Conservation (phyloP, 2,113 vertebrate species). For the Clupea harengus region DNA sequence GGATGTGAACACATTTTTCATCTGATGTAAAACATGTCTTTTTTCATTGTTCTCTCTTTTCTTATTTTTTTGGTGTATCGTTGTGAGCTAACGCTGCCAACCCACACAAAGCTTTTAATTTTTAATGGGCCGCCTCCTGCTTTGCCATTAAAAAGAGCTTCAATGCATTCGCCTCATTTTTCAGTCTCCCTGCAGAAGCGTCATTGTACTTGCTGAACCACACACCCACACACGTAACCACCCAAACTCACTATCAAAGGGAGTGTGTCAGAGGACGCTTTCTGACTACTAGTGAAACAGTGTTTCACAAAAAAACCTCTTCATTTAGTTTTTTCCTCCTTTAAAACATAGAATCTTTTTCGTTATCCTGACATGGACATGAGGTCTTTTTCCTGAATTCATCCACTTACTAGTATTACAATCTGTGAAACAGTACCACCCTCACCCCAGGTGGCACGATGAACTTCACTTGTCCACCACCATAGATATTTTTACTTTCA, state of each 20-base stretch:
- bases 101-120: slow-evolving; percentile 41
- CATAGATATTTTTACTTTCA: too few species aligned
- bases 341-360: too few species aligned
- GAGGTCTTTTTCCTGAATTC: too few species aligned
- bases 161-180: slow-evolving; percentile 32
- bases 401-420: too few species aligned
- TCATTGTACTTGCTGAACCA: slow-evolving; percentile 24
- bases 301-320: too few species aligned
- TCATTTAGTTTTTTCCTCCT: too few species aligned
- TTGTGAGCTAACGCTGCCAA: slow-evolving; percentile 27
- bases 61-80: neutral
- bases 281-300: too few species aligned
- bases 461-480: too few species aligned
- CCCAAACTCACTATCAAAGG: neutral
- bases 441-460: too few species aligned
- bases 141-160: slow-evolving; percentile 37
- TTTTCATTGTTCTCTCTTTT: neutral
- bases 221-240: slow-evolving; percentile 15
- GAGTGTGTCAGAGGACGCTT: neutral
- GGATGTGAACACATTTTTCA: neutral
- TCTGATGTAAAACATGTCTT: neutral
- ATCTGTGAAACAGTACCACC: too few species aligned
- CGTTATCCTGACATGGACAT: too few species aligned
- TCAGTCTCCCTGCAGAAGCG: slow-evolving; percentile 22
- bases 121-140: slow-evolving; percentile 38